These are phyloP conservation scores for Muscicapa adusta DNA, from an alignment of 2,113 vertebrate genomes.

Conservation along the genomic window DNA sequence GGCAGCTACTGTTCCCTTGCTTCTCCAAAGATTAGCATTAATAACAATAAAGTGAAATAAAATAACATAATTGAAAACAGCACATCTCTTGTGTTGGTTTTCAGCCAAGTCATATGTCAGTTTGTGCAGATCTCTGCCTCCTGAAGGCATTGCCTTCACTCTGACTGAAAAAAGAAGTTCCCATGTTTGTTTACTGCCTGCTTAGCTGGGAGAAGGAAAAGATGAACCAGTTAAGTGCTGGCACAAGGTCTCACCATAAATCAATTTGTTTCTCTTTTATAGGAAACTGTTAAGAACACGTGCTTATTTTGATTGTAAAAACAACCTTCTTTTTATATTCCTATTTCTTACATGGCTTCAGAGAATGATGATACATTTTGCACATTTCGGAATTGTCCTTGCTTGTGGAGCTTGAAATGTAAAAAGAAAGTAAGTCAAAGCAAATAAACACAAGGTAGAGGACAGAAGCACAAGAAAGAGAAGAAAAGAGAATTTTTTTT, in stretches of 20 bases:
- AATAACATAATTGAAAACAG: background rate
- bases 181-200: background rate
- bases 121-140: background rate
- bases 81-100: background rate
- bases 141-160: background rate
- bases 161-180: background rate
- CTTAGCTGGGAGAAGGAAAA: background rate
- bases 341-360: background rate
- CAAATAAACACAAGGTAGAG: slow-evolving; percentile 8
- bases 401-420: background rate
- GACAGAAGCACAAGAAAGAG: background rate
- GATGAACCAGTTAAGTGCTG: background rate
- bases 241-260: background rate
- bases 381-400: background rate
- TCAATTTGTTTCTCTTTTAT: background rate
- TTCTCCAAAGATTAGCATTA: background rate
- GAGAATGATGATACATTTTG: background rate
- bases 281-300: background rate
- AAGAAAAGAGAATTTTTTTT: background rate
- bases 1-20: background rate
- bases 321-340: background rate
- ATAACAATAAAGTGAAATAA: slow-evolving; percentile 2
- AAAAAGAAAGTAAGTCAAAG: background rate
- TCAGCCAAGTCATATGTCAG: background rate
- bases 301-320: background rate